These are phyloP conservation scores for Philopotamus ludificatus DNA, from an alignment of 1,140 invertebrate species.

Conservation along the genomic window DNA sequence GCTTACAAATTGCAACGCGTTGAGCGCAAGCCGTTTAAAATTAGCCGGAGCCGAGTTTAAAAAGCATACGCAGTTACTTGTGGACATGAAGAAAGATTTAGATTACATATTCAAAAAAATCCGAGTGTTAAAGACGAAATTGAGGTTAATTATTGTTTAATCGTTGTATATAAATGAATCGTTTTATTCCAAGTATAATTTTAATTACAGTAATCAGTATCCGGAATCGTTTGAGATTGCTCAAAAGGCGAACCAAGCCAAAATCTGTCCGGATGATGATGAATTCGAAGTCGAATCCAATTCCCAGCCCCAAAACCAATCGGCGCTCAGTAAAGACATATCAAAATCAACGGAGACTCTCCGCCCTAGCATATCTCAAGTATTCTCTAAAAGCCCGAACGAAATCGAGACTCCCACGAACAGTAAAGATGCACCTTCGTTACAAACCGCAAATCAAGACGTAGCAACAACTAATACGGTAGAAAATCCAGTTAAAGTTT, in stretches of 20 bases:
- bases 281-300: constrained; percentile 39
- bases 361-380: constrained; percentile 46
- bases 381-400: constrained; percentile 30
- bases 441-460: constrained; percentile 7
- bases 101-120: constrained; percentile 71
- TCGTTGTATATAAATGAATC: background rate
- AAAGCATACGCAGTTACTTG: constrained; percentile 79
- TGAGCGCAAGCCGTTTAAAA: constrained; percentile 79
- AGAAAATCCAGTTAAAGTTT: background rate
- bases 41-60: constrained; percentile 83
- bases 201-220: constrained; percentile 66
- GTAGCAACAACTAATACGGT: background rate
- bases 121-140: constrained; percentile 75
- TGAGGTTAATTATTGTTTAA: constrained; percentile 56
- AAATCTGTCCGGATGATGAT: constrained; percentile 59
- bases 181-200: background rate
- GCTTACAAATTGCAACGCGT: constrained; percentile 90
- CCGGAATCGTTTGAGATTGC: constrained; percentile 78
- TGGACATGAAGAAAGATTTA: constrained; percentile 69
- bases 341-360: constrained; percentile 55
- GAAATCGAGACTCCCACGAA: constrained; percentile 3
- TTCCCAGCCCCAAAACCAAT: constrained; percentile 25
- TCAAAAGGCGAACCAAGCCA: constrained; percentile 59
- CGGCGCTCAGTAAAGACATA: constrained; percentile 50
- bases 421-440: background rate